phyloP scores from a whole-genome alignment of 2,888 invertebrate species.

The Capitulum mitella region DNA sequence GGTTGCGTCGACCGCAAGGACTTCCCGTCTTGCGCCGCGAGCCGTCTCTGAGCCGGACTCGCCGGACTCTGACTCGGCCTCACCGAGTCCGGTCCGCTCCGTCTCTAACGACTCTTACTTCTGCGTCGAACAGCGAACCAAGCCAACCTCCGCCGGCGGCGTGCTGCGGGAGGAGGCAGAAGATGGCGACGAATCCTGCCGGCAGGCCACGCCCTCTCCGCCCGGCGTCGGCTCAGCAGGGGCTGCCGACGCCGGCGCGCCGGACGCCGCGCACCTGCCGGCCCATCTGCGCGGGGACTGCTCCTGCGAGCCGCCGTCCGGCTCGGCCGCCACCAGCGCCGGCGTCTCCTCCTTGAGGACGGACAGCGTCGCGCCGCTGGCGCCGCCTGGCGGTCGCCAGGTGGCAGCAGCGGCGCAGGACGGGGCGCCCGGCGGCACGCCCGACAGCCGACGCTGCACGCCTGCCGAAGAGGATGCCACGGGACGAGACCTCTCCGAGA shows the following conservation, averaged over 20 bases:
- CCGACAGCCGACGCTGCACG: background rate
- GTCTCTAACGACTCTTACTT: slow-evolving; percentile 92
- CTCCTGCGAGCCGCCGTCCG: background rate
- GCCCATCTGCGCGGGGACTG: no score
- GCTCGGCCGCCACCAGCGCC: background rate
- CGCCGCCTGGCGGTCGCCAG: background rate
- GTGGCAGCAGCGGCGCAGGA: background rate
- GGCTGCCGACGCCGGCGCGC: no score
- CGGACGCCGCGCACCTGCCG: no score
- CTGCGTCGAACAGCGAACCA: slow-evolving; percentile 47
- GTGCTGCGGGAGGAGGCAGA: slow-evolving; percentile 32
- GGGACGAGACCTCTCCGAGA: background rate
- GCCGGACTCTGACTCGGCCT: slow-evolving; percentile 29
- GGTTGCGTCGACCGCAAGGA: no score
- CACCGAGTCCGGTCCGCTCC: slow-evolving; percentile 48
- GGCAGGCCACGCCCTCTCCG: no score
- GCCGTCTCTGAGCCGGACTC: no score
- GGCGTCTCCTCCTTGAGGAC: background rate
- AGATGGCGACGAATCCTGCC: slow-evolving; percentile 30
- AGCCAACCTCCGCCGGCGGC: slow-evolving; percentile 30
- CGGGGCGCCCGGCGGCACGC: background rate
- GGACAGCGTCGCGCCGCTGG: background rate
- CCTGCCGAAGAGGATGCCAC: background rate
- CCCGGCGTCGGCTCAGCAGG: no score
- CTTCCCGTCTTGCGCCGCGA: no score